Conservation (phyloP, 1,140 invertebrate genomes). For the Araneus ventricosus region DNA sequence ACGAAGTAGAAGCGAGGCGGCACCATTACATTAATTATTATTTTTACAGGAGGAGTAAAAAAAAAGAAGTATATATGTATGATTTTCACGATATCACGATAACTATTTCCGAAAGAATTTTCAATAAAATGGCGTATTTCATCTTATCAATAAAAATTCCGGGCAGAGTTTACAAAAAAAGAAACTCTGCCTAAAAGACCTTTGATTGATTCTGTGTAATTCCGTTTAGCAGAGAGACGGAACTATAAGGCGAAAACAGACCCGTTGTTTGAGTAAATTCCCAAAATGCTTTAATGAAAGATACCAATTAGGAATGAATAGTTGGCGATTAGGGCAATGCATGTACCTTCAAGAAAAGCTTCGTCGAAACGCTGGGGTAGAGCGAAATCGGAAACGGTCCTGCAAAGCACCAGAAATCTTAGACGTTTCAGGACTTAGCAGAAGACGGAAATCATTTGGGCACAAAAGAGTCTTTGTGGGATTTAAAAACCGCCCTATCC, state of each 20-base stretch:
- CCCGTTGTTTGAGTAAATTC: background rate
- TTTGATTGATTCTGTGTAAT: too few relatives aligned
- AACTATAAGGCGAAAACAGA: background rate
- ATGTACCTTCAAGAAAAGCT: background rate
- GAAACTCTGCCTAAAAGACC: too few relatives aligned
- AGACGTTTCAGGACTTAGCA: background rate
- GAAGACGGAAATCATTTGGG: background rate
- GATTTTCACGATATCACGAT: too few relatives aligned
- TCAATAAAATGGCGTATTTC: too few relatives aligned
- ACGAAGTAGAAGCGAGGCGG: too few relatives aligned
- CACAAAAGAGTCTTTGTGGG: background rate
- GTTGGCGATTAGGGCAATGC: conserved; percentile 13
- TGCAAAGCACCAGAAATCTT: conserved; percentile 7
- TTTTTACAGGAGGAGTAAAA: too few relatives aligned
- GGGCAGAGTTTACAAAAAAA: too few relatives aligned
- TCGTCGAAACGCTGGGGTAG: background rate
- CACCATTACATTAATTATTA: too few relatives aligned
- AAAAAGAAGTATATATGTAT: too few relatives aligned
- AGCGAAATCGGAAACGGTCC: background rate
- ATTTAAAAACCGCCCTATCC: background rate
- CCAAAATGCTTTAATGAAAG: conserved; percentile 12
- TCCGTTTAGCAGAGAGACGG: too few relatives aligned
- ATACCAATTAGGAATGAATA: conserved; percentile 34
- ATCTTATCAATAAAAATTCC: too few relatives aligned
- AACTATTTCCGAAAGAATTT: too few relatives aligned